Percentiles rank a stretch among this genome's conserved stretches.
These are phyloP conservation scores for Lysandra bellargus DNA, from an alignment of 2,888 invertebrate species.

Conservation along the genomic window DNA sequence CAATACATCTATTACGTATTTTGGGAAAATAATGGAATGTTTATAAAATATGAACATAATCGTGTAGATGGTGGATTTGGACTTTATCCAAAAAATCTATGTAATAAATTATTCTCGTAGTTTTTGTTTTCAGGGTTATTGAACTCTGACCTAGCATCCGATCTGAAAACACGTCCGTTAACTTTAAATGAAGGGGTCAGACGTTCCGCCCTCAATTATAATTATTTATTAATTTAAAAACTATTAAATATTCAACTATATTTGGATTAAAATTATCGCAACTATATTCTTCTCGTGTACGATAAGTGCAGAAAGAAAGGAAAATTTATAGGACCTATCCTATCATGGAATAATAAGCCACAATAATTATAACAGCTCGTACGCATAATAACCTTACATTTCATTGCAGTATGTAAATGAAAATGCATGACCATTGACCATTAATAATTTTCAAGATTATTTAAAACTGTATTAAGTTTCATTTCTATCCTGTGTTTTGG, in stretches of 20 bases:
- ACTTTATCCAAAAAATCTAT: constrained; percentile 1
- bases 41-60: constrained; percentile 9
- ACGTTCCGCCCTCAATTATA: background rate
- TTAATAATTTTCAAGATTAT: too few species aligned
- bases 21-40: background rate
- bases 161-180: background rate
- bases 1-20: background rate
- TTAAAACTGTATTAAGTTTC: too few species aligned
- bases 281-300: background rate
- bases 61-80: background rate
- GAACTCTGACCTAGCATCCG: background rate
- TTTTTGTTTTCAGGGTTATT: background rate
- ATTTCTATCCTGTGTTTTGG: too few species aligned
- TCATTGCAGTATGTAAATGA: too few species aligned
- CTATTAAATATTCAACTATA: background rate
- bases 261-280: background rate
- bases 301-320: too few species aligned
- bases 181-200: background rate
- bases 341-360: too few species aligned
- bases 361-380: too few species aligned
- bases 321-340: too few species aligned
- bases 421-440: too few species aligned
- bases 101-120: constrained; percentile 7
- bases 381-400: too few species aligned
- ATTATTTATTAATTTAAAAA: background rate